Evolutionary conservation across 2,888 invertebrate genomes (phyloP), one percentile per base, ranked within the genome.

Genomic region (Diloba caeruleocephala): DNA sequence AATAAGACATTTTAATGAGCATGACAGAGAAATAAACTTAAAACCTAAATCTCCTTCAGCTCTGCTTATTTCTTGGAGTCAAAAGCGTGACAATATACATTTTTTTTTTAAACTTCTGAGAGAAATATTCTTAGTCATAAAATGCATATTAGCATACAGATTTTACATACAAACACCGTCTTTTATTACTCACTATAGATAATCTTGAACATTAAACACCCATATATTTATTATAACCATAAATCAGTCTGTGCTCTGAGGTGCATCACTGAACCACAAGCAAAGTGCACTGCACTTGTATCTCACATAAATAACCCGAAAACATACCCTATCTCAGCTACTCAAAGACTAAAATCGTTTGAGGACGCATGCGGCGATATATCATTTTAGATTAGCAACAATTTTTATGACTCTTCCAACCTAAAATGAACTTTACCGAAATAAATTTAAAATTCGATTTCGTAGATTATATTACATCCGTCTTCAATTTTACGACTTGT

Each of bases 191-290:
- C 74, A 66, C 76, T 81, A 83, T 82, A 88, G 85, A 89, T 91
- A 89, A 91, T 90, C 87, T 88, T 73, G 79, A 82, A 88, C 87
- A 88, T 92, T 89, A 91, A 90, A 88, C 88, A 88, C 76, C 86
- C 87, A 89, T 91, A 89, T 88, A 91, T 91, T 91, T 92, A 92
- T 90, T 89, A 89, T 87, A 87, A 81, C 83, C 83, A 90, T 92
- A 92, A 92, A 92, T 92, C 90, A 90, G 87, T 87, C 90, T 88
- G 84, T 81, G 72, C 57, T 84, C 83, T 69, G 84, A 88, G 90
- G 89, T 87, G 89, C 91, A 91, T 89, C 90, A 84, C 82, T 68
- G 72, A 68, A 72, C 73, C 73, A 45, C 73, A 82, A 81, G 80
- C 84, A 86, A 85, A 90, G 90, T 91, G 89, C 91, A 90, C 79